Base-by-base conservation (phyloP, 2,113 vertebrate genomes). In the Eretmochelys imbricata region DNA sequence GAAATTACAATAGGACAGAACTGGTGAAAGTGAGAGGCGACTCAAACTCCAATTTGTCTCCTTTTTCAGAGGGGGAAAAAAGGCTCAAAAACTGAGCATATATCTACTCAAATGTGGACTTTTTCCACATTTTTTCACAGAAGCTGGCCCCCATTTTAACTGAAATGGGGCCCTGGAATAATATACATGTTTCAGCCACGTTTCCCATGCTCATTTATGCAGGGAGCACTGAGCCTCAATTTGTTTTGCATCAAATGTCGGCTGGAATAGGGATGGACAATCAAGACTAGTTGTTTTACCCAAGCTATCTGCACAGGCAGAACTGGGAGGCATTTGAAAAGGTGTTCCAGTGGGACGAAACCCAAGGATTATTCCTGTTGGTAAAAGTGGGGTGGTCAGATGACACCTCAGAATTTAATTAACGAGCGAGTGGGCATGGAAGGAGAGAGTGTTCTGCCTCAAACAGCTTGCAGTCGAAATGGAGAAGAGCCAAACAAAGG, bases 41-140 rank as follows among this genome's bases (percentile, higher is more conserved):
- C 85, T 54, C 0, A 6, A 5, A 49, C 90, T 75, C 81, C 88
- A 89, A 94, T 92, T 93, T 0, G 17, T 75, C 65, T 95, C 88
- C 91, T 94, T 79, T 79, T 94, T 57, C 72, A 20, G 62, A 54
- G 79, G 3, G 91, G 83, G 95, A 96, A 95, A 96, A 82, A 50
- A 93, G 62, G 16, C 27, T 88, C 83, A 65, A 87, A 87, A 50
- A 10, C 85, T 91, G 95, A 92, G 96, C 96, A 94, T 93, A 96
- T 93, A 95, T 19, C 86, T 57, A 65, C 88, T 46, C 87, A 93
- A 85, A 81, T 84, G 0, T 83, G 93, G 93, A 80, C 92, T 92
- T 92, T 42, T 42, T 42, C 42, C 42, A 42, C 42, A 79, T 46
- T 50, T 91, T 92, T 89, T 94, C 3, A 4, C 13, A 93, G 87